These are phyloP conservation scores for Hipposideros armiger DNA, from an alignment of 2,113 vertebrate species.

Conservation along the genomic window DNA sequence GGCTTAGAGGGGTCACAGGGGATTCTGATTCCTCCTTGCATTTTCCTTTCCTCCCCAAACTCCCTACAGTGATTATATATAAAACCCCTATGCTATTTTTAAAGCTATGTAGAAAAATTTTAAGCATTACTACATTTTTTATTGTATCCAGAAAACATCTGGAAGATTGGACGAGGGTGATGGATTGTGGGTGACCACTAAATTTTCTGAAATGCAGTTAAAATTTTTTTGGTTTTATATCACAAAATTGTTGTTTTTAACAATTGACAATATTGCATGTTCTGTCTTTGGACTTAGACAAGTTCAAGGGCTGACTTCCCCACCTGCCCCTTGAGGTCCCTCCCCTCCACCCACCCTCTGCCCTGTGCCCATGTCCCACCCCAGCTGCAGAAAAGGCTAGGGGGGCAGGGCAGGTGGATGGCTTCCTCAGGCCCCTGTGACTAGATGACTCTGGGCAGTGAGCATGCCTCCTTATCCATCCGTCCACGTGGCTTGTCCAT, in stretches of 20 bases:
- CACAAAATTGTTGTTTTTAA: not conserved
- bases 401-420: not conserved
- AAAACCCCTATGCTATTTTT: not conserved
- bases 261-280: not conserved
- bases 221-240: not conserved
- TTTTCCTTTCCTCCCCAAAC: not conserved
- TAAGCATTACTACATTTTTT: not conserved
- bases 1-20: not conserved
- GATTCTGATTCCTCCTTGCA: not conserved
- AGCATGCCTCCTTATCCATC: fast-evolving
- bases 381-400: not conserved
- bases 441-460: not conserved
- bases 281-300: not conserved
- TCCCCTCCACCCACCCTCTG: fast-evolving
- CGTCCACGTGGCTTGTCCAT: fast-evolving
- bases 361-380: fast-evolving
- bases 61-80: not conserved
- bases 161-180: not conserved
- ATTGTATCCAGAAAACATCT: not conserved
- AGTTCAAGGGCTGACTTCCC: not conserved
- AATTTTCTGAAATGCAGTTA: not conserved
- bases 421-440: not conserved
- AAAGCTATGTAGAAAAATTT: not conserved
- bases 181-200: not conserved
- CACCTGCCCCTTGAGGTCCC: not conserved